Percentiles rank a stretch among this genome's conserved stretches.
Conservation (phyloP, 2,888 invertebrate species). For the Serripes groenlandicus region DNA sequence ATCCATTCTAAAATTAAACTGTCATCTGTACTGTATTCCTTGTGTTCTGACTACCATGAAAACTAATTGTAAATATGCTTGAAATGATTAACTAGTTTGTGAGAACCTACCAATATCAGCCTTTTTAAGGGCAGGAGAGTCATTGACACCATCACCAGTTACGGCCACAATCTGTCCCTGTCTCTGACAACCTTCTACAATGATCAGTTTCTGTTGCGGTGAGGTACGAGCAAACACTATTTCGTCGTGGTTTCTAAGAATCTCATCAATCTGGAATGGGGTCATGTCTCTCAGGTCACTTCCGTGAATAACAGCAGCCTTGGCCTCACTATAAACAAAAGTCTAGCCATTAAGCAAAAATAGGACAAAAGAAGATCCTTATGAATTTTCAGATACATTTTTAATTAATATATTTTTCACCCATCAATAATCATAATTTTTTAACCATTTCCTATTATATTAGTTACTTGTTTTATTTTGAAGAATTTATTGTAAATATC, state of each 20-base stretch:
- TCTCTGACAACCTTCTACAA: constrained; percentile 93
- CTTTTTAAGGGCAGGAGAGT: constrained; percentile 93
- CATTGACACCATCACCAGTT: constrained; percentile 95
- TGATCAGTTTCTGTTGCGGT: constrained; percentile 94
- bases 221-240: constrained; percentile 98
- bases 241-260: constrained; percentile 96
- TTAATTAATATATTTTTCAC: background rate
- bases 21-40: background rate
- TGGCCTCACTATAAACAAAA: constrained; percentile 83
- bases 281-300: constrained; percentile 93
- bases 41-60: background rate
- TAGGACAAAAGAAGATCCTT: too few relatives aligned
- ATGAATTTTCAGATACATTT: too few relatives aligned
- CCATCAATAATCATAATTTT: too few relatives aligned
- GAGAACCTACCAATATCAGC: constrained; percentile 89
- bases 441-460: too few relatives aligned
- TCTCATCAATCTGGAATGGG: constrained; percentile 95
- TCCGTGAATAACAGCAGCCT: constrained; percentile 87
- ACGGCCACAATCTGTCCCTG: constrained; percentile 93
- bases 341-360: background rate
- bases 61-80: background rate
- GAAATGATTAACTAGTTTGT: background rate
- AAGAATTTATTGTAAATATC: too few relatives aligned
- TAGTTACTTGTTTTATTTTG: too few relatives aligned
- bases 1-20: background rate